phyloP scores from a whole-genome alignment of 2,888 invertebrate genomes.

The Brachynemurus nebulosus region DNA sequence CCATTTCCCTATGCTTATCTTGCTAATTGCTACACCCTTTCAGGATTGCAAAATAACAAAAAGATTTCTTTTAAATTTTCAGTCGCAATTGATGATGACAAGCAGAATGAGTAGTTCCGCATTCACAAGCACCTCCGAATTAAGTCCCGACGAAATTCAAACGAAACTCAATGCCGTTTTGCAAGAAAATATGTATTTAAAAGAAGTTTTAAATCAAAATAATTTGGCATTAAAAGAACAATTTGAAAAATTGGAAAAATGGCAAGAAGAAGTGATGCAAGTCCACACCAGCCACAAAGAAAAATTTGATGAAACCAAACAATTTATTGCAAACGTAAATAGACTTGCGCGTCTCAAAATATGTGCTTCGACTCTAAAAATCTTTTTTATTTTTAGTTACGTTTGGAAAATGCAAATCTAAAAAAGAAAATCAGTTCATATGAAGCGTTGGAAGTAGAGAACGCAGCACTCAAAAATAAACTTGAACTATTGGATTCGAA shows the following conservation, averaged over 20 bases:
- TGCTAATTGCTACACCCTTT: too few species aligned
- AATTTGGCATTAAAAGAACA: conserved; percentile 54
- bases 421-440: conserved; percentile 11
- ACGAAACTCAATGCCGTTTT: conserved; percentile 24
- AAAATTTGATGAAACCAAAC: conserved; percentile 51
- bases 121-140: conserved; percentile 14
- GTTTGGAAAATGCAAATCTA: conserved; percentile 17
- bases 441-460: conserved; percentile 14
- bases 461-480: conserved; percentile 10
- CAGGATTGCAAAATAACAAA: too few species aligned
- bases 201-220: conserved; percentile 47
- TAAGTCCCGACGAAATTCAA: conserved; percentile 25
- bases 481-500: conserved; percentile 7
- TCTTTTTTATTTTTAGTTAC: conserved; percentile 17
- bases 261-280: conserved; percentile 49
- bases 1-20: too few species aligned
- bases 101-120: background rate
- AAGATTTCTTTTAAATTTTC: too few species aligned
- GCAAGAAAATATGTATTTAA: conserved; percentile 24
- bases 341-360: background rate
- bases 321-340: conserved; percentile 39
- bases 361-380: conserved; percentile 21
- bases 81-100: background rate
- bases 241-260: conserved; percentile 42
- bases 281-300: conserved; percentile 46